Percentiles rank a stretch among this genome's conserved stretches.
Evolutionary conservation across 2,113 vertebrate genomes (phyloP).

Genomic region (Thunnus maccoyii): DNA sequence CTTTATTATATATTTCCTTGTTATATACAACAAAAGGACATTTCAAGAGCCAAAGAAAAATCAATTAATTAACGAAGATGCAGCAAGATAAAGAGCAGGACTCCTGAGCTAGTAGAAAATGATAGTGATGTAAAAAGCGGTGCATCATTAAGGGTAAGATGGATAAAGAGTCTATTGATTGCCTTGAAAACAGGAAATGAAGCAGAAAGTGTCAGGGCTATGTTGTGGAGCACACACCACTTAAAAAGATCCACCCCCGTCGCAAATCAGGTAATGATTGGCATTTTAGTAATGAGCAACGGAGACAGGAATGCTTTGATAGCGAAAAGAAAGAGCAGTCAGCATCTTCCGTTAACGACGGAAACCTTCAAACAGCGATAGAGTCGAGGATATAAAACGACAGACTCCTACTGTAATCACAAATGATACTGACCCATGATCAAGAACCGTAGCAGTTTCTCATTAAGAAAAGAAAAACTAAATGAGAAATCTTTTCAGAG

Average conservation of each 20-base stretch:
- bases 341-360: conserved; percentile 70
- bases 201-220: conserved; percentile 14
- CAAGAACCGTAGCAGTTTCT: conserved; percentile 15
- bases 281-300: conserved; percentile 67
- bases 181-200: conserved; percentile 56
- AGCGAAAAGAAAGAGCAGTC: conserved; percentile 69
- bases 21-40: neutral
- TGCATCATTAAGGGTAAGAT: neutral
- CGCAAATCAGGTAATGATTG: conserved; percentile 71
- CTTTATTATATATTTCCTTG: neutral
- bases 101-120: conserved; percentile 7
- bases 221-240: conserved; percentile 25
- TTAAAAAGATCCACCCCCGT: conserved; percentile 51
- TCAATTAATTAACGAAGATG: neutral
- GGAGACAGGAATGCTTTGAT: conserved; percentile 64
- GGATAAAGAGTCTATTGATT: conserved; percentile 57
- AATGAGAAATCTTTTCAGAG: conserved; percentile 4
- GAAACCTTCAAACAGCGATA: conserved; percentile 33
- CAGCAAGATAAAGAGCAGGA: neutral
- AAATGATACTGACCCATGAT: conserved; percentile 47
- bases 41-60: neutral
- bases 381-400: conserved; percentile 29
- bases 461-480: neutral
- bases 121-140: neutral
- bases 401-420: conserved; percentile 9